phyloP scores from a whole-genome alignment of 2,888 invertebrate species.

The Sthenelais limicola region DNA sequence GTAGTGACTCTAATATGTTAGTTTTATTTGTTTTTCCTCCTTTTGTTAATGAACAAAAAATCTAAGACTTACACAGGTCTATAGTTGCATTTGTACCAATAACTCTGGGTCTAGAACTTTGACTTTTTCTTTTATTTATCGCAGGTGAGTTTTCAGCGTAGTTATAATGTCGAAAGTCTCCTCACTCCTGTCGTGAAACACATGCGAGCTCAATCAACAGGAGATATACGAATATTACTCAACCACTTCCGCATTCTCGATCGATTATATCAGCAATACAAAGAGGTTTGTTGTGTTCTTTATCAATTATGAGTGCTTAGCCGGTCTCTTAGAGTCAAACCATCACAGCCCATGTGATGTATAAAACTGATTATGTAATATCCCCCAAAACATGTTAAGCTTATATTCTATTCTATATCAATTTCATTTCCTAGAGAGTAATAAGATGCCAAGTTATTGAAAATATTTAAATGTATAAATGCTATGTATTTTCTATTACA shows the following conservation, averaged over 20 bases:
- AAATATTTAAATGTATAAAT: too few species aligned
- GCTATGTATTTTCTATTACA: too few species aligned
- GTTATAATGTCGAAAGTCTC: neutral
- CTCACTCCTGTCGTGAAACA: neutral
- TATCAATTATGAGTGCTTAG: too few species aligned
- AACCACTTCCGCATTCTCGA: slow-evolving; percentile 4
- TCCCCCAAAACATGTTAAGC: too few species aligned
- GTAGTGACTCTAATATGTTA: neutral
- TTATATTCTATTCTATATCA: too few species aligned
- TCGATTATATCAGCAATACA: neutral
- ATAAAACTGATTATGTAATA: too few species aligned
- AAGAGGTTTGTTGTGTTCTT: neutral
- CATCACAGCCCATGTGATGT: too few species aligned
- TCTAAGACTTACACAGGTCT: neutral
- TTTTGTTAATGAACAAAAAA: neutral
- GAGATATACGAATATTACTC: neutral
- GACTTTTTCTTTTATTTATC: neutral
- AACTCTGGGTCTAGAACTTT: too few species aligned
- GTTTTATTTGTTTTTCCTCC: neutral
- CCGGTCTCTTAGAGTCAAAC: too few species aligned
- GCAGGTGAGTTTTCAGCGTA: neutral
- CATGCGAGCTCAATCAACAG: neutral
- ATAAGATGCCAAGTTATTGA: too few species aligned
- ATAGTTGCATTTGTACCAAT: too few species aligned
- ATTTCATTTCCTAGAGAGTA: too few species aligned